Evolutionary conservation across 2,888 invertebrate species (phyloP).

Genomic region (Diarsia rubi): DNA sequence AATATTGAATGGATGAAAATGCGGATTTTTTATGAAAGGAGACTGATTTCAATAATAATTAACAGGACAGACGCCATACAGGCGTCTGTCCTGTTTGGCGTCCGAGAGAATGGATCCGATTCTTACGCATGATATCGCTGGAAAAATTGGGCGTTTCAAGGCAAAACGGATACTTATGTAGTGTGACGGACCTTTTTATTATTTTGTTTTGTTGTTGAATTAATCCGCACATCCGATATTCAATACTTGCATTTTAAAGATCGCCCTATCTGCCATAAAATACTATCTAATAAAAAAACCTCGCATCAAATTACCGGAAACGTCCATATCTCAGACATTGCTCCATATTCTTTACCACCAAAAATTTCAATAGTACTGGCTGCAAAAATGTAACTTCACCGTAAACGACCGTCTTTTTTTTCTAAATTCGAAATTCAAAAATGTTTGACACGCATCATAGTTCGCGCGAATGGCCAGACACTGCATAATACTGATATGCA

Average conservation of each 20-base stretch:
- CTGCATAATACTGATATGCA: constrained; percentile 85
- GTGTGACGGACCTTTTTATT: not conserved
- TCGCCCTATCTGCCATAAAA: not conserved
- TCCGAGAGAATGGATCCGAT: constrained; percentile 13
- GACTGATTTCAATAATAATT: constrained; percentile 23
- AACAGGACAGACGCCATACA: not conserved
- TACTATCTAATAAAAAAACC: constrained; percentile 1
- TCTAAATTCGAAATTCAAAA: constrained; percentile 43
- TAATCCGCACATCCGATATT: constrained; percentile 33
- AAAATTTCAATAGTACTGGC: constrained; percentile 19
- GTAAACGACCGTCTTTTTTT: constrained; percentile 29
- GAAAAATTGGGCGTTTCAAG: not conserved
- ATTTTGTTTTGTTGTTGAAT: constrained; percentile 8
- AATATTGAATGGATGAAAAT: constrained; percentile 41
- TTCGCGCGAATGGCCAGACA: constrained; percentile 73
- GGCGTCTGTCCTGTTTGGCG: too few species aligned
- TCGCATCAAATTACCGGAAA: constrained; percentile 45
- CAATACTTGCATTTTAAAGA: constrained; percentile 14
- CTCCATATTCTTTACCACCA: not conserved
- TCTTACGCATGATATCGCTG: not conserved
- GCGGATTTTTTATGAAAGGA: constrained; percentile 21
- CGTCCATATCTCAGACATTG: constrained; percentile 22
- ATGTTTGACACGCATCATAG: constrained; percentile 71
- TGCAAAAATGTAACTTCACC: constrained; percentile 23
- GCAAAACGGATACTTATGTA: not conserved